phyloP scores from a whole-genome alignment of 1,140 invertebrate genomes.

The Chelonus insularis region DNA sequence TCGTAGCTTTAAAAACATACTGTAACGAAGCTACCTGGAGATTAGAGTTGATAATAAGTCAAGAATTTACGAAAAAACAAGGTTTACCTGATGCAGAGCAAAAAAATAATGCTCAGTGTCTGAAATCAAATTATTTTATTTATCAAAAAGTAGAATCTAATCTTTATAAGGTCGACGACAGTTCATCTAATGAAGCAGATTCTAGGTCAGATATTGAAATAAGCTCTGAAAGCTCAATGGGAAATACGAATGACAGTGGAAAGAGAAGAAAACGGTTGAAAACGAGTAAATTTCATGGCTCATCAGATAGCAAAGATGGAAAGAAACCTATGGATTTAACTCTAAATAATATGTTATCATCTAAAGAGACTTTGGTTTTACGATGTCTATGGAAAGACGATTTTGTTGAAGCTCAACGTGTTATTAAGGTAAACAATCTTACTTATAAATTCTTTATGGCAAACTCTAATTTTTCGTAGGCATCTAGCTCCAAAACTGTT shows the following conservation, averaged over 20 bases:
- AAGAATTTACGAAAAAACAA: constrained; percentile 36
- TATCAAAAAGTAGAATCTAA: constrained; percentile 28
- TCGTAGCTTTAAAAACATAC: constrained; percentile 31
- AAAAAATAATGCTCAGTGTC: background rate
- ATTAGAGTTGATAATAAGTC: no score
- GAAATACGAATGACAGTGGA: constrained; percentile 19
- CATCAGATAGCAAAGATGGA: constrained; percentile 23
- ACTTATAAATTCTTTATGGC: constrained; percentile 45
- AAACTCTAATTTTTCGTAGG: constrained; percentile 39
- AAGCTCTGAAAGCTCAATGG: constrained; percentile 40
- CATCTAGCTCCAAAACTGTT: constrained; percentile 40
- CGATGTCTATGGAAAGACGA: constrained; percentile 50
- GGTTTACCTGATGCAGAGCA: constrained; percentile 14
- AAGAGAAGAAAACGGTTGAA: constrained; percentile 35
- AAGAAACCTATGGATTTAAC: constrained; percentile 34
- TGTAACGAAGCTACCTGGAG: constrained; percentile 45
- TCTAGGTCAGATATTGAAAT: constrained; percentile 38
- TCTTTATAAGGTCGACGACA: constrained; percentile 40
- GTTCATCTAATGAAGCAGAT: constrained; percentile 38
- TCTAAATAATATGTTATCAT: constrained; percentile 47
- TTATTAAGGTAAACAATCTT: constrained; percentile 42
- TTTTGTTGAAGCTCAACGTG: constrained; percentile 42
- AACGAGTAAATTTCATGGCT: constrained; percentile 16
- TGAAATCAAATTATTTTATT: constrained; percentile 29
- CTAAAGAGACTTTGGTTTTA: constrained; percentile 45